Evolutionary conservation across 37 sponge, comb jelly and placozoan genomes (phyloP), one percentile per base, ranked within the genome.

Genomic region (Halichondria panicea): DNA sequence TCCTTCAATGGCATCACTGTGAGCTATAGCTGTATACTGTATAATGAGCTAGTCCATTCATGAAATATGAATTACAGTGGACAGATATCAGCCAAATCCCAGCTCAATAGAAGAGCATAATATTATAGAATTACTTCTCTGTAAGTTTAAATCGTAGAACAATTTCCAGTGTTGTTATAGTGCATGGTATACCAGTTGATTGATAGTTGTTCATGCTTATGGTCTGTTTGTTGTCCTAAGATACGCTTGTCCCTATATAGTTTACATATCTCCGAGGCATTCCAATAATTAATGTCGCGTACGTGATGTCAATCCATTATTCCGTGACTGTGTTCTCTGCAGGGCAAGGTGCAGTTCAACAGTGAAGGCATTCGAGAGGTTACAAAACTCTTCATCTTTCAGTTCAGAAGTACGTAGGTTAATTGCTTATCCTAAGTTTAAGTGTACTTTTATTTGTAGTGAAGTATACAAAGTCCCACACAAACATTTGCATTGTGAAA

Each of bases 331-430:
- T 5, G 27, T 43, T 34, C 9, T 30, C 4, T 66, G 28, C 21
- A 79, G 80, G 80, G 80, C 24, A 28, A 24, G 4, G 80, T 79
- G 21, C 18, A 36, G 7, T 79, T 79, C 59, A 48, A 41, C 0
- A 24, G 19, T 27, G 15, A 69, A 35, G 80, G 80, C 40, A 55
- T 79, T 22, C 42, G 80, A 41, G 40, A 34, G 1, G 25, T 41
- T 3, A 79, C 40, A 8, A 2, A 44, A 28, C 70, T 70, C 22
- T 57, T 27, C 31, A 32, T 79, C 3, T 66, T 42, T 37, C 80
- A 79, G 48, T 70, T 68, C 42, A 44, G 43, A 59, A 59, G n/a
- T 43, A 44, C 8, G 27, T 65, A 65, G 5, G n/a, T n/a, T n/a
- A n/a, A n/a, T 48, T 15, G 15, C 15, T 48, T 48, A 48, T 15